Evolutionary conservation across 1,140 invertebrate species (phyloP).

Genomic region (Cydia splendana): DNA sequence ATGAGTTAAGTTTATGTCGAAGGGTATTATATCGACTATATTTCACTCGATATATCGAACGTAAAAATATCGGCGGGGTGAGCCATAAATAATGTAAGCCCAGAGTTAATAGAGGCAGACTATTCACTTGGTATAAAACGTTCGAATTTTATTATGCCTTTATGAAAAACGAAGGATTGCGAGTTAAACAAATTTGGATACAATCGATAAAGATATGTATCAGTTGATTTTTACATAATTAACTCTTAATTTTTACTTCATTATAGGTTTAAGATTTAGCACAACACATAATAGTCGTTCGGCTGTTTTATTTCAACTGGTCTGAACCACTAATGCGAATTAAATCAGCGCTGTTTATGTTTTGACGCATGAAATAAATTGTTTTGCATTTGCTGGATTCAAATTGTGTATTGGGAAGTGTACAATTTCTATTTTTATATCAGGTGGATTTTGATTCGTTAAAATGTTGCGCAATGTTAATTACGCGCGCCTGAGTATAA

Average conservation of each 20-base stretch:
- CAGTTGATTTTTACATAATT: too few species aligned
- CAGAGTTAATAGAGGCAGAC: neutral
- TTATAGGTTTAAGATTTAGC: too few species aligned
- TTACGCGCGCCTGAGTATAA: neutral
- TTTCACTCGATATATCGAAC: slow-evolving; percentile 22
- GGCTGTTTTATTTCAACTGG: neutral
- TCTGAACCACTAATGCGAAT: slow-evolving; percentile 18
- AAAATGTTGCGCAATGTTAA: neutral
- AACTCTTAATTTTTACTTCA: too few species aligned
- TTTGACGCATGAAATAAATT: slow-evolving; percentile 29
- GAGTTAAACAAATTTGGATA: too few species aligned
- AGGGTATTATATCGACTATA: slow-evolving; percentile 30
- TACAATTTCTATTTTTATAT: slow-evolving; percentile 15
- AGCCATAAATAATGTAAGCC: slow-evolving; percentile 16
- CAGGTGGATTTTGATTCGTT: neutral
- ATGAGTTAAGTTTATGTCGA: slow-evolving; percentile 23
- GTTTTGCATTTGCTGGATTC: slow-evolving; percentile 24
- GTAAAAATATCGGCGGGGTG: slow-evolving; percentile 26
- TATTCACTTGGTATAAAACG: slow-evolving; percentile 12
- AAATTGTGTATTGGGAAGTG: slow-evolving; percentile 7
- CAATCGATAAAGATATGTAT: too few species aligned
- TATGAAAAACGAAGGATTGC: neutral
- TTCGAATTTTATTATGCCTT: neutral
- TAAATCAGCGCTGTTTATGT: slow-evolving; percentile 29
- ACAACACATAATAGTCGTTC: neutral